Evolutionary conservation across 1,140 invertebrate genomes (phyloP).

Genomic region (Pygmarrhopalites habei): DNA sequence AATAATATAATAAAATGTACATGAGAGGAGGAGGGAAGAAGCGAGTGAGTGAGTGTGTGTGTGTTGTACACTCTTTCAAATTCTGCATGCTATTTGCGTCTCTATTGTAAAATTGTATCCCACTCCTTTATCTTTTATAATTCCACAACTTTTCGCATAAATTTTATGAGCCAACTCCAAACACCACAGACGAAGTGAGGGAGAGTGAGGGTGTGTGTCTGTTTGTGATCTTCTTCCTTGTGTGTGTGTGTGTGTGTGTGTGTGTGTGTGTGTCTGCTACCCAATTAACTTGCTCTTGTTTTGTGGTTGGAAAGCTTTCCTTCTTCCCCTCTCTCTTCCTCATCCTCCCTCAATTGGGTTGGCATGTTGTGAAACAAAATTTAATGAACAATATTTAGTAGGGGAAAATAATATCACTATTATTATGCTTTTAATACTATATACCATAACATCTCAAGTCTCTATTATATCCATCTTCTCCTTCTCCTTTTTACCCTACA

Average conservation of each 20-base stretch:
- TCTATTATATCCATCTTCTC: too few species aligned
- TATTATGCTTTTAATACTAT: neutral
- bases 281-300: slow-evolving; percentile 38
- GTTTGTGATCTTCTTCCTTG: too few species aligned
- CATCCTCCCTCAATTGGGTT: too few species aligned
- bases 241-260: too few species aligned
- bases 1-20: too few species aligned
- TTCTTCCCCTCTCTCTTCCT: neutral
- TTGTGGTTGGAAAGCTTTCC: slow-evolving; percentile 24
- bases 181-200: slow-evolving; percentile 13
- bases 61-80: slow-evolving; percentile 12
- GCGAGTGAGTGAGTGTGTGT: too few species aligned
- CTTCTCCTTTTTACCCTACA: too few species aligned
- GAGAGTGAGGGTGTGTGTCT: too few species aligned
- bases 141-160: slow-evolving; percentile 40
- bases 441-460: neutral
- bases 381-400: slow-evolving; percentile 1
- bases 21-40: too few species aligned
- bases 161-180: slow-evolving; percentile 28
- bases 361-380: slow-evolving; percentile 12
- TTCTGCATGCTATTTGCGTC: slow-evolving; percentile 36
- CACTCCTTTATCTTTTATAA: slow-evolving; percentile 39
- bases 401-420: too few species aligned
- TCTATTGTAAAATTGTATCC: slow-evolving; percentile 34
- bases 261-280: too few species aligned